Percentiles rank a stretch among this genome's conserved stretches.
Evolutionary conservation across 2,113 vertebrate species (phyloP).

Genomic region (Alces alces): DNA sequence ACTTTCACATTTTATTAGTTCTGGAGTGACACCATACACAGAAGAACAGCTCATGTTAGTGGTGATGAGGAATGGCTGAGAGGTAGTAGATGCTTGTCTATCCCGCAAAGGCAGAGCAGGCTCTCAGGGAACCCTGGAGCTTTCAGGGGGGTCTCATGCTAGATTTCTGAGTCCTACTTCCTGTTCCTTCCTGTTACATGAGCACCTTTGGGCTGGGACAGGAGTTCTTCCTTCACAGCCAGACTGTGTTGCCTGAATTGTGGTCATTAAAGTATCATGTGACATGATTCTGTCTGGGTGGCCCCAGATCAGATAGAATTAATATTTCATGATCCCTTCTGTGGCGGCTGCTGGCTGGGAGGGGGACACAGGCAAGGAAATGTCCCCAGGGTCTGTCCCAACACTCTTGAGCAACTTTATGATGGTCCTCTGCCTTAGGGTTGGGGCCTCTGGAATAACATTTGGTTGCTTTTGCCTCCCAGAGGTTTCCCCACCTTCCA

Average conservation of each 20-base stretch:
- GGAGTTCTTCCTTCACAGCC: constrained; percentile 50
- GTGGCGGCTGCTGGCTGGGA: constrained; percentile 38
- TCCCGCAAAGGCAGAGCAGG: not conserved
- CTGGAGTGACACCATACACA: constrained; percentile 71
- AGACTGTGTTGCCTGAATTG: constrained; percentile 40
- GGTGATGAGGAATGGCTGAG: accelerated
- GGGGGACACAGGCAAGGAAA: not conserved
- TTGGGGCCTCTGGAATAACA: not conserved
- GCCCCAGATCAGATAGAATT: constrained; percentile 68
- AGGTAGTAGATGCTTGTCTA: not conserved
- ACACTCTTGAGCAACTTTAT: not conserved
- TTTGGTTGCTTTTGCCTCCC: not conserved
- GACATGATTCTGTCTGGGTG: constrained; percentile 57
- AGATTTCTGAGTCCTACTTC: not conserved
- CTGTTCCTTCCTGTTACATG: not conserved
- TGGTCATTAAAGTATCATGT: constrained; percentile 72
- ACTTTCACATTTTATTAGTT: constrained; percentile 85
- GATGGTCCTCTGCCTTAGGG: not conserved
- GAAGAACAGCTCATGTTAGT: constrained; percentile 62
- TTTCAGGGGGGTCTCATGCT: not conserved
- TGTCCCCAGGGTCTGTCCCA: constrained; percentile 42
- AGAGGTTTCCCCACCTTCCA: not conserved
- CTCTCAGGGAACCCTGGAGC: not conserved
- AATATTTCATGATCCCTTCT: constrained; percentile 73
- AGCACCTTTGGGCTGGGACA: constrained; percentile 31